Conservation (phyloP, 2,888 invertebrate genomes). For the Philereme transversata region DNA sequence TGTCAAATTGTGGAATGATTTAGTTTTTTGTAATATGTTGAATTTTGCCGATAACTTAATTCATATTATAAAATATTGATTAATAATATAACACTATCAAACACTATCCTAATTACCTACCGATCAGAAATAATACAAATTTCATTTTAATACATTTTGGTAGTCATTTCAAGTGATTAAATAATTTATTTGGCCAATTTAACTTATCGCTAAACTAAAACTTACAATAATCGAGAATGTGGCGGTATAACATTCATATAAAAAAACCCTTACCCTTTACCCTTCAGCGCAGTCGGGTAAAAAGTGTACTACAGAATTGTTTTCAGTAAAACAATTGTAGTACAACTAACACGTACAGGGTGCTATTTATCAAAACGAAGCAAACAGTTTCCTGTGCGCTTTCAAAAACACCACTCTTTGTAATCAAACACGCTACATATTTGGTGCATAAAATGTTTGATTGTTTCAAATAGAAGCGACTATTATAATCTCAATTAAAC, state of each 20-base stretch:
- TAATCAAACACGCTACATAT: neutral
- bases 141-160: constrained; percentile 64
- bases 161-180: constrained; percentile 44
- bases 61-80: too few species aligned
- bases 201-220: constrained; percentile 47
- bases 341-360: neutral
- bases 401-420: too few species aligned
- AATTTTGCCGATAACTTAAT: neutral
- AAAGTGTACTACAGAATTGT: constrained; percentile 12
- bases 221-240: constrained; percentile 22
- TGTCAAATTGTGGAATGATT: neutral
- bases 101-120: constrained; percentile 38
- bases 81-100: constrained; percentile 34
- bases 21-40: neutral
- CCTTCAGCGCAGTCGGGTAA: too few species aligned
- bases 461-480: too few species aligned
- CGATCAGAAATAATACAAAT: constrained; percentile 45
- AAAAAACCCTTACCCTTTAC: neutral
- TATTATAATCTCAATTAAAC: too few species aligned
- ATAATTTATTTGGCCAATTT: constrained; percentile 62
- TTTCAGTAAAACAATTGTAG: constrained; percentile 25
- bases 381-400: too few species aligned
- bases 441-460: too few species aligned
- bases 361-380: too few species aligned
- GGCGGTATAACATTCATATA: constrained; percentile 19